These are phyloP conservation scores for Sander vitreus DNA, from an alignment of 2,113 vertebrate species.

Conservation along the genomic window DNA sequence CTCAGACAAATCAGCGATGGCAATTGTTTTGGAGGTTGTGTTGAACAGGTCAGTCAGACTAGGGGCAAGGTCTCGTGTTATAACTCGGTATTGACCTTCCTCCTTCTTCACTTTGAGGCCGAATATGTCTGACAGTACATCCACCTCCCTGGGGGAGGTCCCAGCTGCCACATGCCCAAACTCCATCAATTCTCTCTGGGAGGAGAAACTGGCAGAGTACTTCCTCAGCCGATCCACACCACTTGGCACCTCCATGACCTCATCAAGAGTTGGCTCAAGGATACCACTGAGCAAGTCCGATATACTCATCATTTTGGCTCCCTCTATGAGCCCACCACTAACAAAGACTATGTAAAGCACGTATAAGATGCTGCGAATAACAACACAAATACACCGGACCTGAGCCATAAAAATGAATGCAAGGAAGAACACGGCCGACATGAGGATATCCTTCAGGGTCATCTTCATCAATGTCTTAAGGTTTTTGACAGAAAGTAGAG, in stretches of 20 bases:
- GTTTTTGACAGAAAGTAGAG: conserved; percentile 89
- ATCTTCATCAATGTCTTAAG: conserved; percentile 90
- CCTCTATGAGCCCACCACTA: conserved; percentile 90
- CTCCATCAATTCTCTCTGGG: conserved; percentile 85
- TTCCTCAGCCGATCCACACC: conserved; percentile 82
- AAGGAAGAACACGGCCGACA: conserved; percentile 82
- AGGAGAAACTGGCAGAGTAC: conserved; percentile 76
- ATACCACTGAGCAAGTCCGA: conserved; percentile 90
- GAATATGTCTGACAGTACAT: conserved; percentile 91
- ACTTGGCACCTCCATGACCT: conserved; percentile 85
- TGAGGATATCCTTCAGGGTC: conserved; percentile 88
- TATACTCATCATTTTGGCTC: conserved; percentile 89
- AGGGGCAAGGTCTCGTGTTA: conserved; percentile 88
- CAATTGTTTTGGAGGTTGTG: conserved; percentile 62
- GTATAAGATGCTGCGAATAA: conserved; percentile 83
- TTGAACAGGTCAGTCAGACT: conserved; percentile 87
- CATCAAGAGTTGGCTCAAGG: conserved; percentile 93
- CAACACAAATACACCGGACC: conserved; percentile 79
- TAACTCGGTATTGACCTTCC: conserved; percentile 90
- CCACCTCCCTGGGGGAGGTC: conserved; percentile 81
- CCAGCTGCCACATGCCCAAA: conserved; percentile 83
- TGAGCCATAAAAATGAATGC: conserved; percentile 82
- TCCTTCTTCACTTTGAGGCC: conserved; percentile 92
- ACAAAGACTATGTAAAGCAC: conserved; percentile 89
- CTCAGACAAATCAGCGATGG: conserved; percentile 8